Evolutionary conservation across 2,888 invertebrate species (phyloP), one percentile per base, ranked within the genome.

Genomic region (Idaea straminata): DNA sequence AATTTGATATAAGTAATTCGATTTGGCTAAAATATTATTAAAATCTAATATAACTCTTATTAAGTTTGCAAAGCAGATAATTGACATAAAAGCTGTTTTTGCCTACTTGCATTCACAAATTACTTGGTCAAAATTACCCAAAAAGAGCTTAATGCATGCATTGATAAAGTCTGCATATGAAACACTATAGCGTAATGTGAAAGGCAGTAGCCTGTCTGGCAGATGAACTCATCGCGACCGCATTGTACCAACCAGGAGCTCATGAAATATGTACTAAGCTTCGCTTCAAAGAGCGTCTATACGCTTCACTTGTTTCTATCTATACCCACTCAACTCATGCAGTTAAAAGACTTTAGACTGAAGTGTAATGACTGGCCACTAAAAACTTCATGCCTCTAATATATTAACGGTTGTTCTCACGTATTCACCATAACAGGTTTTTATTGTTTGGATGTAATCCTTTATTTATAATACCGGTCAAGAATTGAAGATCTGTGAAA

Each of bases 161-260:
- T 47, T 13, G 47, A 47, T 47, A 47, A 47, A 47, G 47, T 47
- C 47, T 47, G 47, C 47, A 38, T 38, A 38, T 64, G 65, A 65
- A 70, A 66, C 58, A 61, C 65, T 67, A 69, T 71, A 68, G 71
- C 74, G 73, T 77, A 77, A 78, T 74, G 71, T 74, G 75, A 77
- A 77, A 81, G 79, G 77, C 64, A 77, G 81, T 82, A 78, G 79
- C 77, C 76, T 76, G 72, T 79, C 80, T 83, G 87, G 86, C 84
- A 87, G 88, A 87, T 88, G 90, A 88, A 85, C 91, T 87, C 91
- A 86, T 87, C 88, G 84, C 87, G 86, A 75, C 88, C 84, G 85
- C 83, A 91, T 92, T 91, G 91, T 91, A 79, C 80, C 82, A 86
- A 80, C 84, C 84, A 80, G 77, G 7, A 81, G 82, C 87, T 91